phyloP scores from a whole-genome alignment of 2,888 invertebrate species.

The Bimastos eiseni region DNA sequence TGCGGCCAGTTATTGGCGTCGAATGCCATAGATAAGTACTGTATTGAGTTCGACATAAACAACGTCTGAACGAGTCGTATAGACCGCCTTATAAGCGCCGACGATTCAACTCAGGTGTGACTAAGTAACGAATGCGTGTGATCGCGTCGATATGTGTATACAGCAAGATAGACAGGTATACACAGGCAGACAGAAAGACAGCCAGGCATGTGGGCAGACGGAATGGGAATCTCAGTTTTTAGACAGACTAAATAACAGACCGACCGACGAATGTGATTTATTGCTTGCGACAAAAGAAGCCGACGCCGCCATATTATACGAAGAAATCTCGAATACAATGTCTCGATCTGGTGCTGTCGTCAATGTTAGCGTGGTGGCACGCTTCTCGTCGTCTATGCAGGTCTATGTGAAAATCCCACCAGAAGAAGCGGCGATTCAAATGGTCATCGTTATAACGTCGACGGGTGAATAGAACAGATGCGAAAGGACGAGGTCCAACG shows the following conservation, averaged over 20 bases:
- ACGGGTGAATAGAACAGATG: background rate
- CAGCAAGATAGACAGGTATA: background rate
- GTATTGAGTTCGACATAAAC: background rate
- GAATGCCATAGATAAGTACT: background rate
- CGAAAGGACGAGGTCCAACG: background rate
- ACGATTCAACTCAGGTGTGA: background rate
- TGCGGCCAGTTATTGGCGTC: background rate
- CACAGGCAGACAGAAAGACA: background rate
- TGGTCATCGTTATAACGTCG: background rate
- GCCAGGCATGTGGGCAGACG: background rate
- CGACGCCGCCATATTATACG: background rate
- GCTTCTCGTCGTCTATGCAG: background rate
- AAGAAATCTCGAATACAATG: background rate
- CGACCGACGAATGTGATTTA: background rate
- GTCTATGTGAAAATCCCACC: background rate
- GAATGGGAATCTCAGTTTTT: background rate
- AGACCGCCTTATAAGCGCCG: background rate
- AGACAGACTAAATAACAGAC: background rate
- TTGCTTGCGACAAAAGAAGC: background rate
- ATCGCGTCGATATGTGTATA: background rate
- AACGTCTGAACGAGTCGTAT: background rate
- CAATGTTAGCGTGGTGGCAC: background rate
- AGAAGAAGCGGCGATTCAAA: background rate
- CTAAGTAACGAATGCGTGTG: background rate
- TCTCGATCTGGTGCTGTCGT: background rate